Percentiles rank a stretch among this genome's conserved stretches.
These are phyloP conservation scores for Notothenia rossii DNA, from an alignment of 2,113 vertebrate species.

Conservation along the genomic window DNA sequence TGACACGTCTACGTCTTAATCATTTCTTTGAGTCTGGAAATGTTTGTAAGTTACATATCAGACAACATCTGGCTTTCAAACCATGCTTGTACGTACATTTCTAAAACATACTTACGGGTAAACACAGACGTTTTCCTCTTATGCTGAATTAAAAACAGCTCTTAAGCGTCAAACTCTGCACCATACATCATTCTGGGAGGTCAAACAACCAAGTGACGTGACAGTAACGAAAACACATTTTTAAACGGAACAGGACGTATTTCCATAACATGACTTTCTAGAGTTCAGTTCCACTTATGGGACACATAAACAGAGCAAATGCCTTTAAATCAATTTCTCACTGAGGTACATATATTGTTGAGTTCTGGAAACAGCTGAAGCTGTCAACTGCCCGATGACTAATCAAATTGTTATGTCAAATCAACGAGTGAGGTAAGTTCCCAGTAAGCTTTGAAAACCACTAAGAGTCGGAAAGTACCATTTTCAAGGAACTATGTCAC, in stretches of 20 bases:
- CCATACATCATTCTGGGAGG: no score
- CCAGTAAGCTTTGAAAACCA: slow-evolving; percentile 28
- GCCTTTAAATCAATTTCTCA: slow-evolving; percentile 46
- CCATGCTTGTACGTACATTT: neutral
- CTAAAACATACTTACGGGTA: neutral
- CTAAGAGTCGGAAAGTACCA: slow-evolving; percentile 23
- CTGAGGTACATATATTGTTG: slow-evolving; percentile 15
- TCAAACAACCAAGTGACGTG: neutral
- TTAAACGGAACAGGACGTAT: slow-evolving; percentile 43
- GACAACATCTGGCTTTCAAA: neutral
- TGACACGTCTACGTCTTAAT: no score
- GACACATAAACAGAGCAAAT: slow-evolving; percentile 66
- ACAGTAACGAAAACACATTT: neutral
- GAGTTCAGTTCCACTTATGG: slow-evolving; percentile 57
- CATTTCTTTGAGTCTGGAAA: no score
- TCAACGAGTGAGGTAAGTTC: slow-evolving; percentile 50
- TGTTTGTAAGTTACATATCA: neutral
- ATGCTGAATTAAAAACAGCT: no score
- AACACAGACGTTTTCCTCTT: neutral
- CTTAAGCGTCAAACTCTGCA: no score
- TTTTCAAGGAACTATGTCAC: slow-evolving; percentile 45
- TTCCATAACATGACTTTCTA: slow-evolving; percentile 63
- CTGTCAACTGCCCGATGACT: slow-evolving; percentile 38
- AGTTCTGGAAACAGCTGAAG: slow-evolving; percentile 51
- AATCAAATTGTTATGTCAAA: slow-evolving; percentile 50